Conservation (phyloP, 2,888 invertebrate genomes). For the Cryptus viduatorius region DNA sequence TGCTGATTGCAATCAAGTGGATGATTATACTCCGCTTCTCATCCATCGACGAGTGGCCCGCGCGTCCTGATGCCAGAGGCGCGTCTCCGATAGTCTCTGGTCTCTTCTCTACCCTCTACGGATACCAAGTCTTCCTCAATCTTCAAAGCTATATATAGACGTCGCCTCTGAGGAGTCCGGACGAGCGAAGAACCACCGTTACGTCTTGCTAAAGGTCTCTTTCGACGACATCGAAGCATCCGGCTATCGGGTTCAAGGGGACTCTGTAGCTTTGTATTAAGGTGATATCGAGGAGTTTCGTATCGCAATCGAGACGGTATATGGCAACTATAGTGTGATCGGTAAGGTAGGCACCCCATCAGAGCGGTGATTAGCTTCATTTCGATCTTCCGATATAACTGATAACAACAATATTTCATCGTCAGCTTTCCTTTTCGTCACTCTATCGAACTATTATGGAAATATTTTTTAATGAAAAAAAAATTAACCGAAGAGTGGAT, state of each 20-base stretch:
- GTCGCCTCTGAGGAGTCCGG: slow-evolving; percentile 11
- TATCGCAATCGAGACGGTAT: not conserved
- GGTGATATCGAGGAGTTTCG: slow-evolving; percentile 21
- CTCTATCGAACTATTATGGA: too few relatives aligned
- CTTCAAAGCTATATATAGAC: not conserved
- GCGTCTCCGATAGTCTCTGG: slow-evolving; percentile 1
- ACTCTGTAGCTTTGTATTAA: slow-evolving; percentile 14
- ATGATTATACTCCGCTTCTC: slow-evolving; percentile 68
- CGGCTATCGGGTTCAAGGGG: slow-evolving; percentile 8
- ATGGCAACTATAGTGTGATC: not conserved
- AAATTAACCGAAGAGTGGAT: too few relatives aligned
- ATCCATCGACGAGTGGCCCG: slow-evolving; percentile 48
- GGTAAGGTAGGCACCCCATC: not conserved
- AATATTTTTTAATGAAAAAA: too few relatives aligned
- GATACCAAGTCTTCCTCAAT: slow-evolving; percentile 25
- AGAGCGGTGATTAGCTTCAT: not conserved
- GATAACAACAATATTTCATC: too few relatives aligned
- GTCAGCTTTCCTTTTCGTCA: too few relatives aligned
- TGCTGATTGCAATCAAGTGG: slow-evolving; percentile 73
- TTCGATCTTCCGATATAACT: too few relatives aligned
- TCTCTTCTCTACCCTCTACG: not conserved
- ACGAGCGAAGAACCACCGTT: not conserved
- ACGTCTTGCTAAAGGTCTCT: slow-evolving; percentile 27
- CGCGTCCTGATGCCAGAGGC: slow-evolving; percentile 25
- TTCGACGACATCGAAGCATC: slow-evolving; percentile 17